These are phyloP conservation scores for Lycaon pictus DNA, from an alignment of 2,113 vertebrate species.

Conservation along the genomic window DNA sequence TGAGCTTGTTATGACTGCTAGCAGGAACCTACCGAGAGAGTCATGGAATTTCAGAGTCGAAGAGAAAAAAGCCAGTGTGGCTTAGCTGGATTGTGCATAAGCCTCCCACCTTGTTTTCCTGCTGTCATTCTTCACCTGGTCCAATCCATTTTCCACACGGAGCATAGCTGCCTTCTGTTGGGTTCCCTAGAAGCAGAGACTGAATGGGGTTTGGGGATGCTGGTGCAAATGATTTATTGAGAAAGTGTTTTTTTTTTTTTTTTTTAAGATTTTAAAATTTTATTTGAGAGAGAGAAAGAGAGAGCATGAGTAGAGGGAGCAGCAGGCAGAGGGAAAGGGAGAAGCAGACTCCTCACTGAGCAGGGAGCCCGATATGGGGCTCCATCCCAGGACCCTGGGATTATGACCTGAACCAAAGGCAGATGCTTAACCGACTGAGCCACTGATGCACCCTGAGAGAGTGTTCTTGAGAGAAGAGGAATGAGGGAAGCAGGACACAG, in stretches of 20 bases:
- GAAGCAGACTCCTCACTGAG: no score
- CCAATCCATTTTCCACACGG: neutral
- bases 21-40: neutral
- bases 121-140: neutral
- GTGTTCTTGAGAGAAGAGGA: neutral
- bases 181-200: neutral
- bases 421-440: no score
- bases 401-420: no score
- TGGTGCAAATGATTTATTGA: neutral
- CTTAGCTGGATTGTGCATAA: neutral
- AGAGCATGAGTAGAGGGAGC: no score
- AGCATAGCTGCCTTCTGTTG: neutral
- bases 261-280: no score
- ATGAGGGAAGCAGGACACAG: neutral
- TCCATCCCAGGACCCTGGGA: no score
- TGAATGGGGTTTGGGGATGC: neutral
- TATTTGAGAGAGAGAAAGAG: no score
- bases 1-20: conserved; percentile 35
- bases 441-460: neutral
- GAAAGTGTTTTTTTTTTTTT: neutral
- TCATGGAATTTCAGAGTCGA: neutral
- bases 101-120: neutral
- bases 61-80: neutral
- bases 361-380: no score
- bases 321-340: no score